These are phyloP conservation scores for Diploptera punctata DNA, from an alignment of 2,888 invertebrate genomes.

Conservation along the genomic window DNA sequence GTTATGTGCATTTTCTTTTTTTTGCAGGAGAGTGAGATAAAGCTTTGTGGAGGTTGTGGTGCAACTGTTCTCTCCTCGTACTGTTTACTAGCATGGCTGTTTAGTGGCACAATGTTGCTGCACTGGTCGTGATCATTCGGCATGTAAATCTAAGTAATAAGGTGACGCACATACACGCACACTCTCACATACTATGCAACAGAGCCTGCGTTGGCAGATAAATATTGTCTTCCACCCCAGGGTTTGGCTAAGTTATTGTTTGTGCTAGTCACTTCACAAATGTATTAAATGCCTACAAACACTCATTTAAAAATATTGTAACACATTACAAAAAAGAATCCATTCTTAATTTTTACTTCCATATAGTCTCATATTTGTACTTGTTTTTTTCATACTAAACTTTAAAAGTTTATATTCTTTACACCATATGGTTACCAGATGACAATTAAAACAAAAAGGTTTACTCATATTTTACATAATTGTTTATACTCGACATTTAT, in stretches of 20 bases:
- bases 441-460: too few species aligned
- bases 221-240: background rate
- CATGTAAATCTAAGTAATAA: conserved; percentile 6
- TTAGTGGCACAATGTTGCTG: conserved; percentile 25
- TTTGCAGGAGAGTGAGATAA: conserved; percentile 57
- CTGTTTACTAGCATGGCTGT: conserved; percentile 35
- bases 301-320: too few species aligned
- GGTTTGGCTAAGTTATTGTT: background rate
- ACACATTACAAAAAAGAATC: too few species aligned
- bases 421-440: too few species aligned
- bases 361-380: too few species aligned
- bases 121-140: conserved; percentile 20
- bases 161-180: conserved; percentile 13
- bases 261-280: background rate
- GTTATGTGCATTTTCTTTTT: too few species aligned
- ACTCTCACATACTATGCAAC: background rate
- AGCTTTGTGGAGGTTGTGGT: conserved; percentile 51
- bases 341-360: too few species aligned
- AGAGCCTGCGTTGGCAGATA: background rate
- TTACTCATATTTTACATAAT: too few species aligned
- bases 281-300: background rate
- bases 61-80: conserved; percentile 29
- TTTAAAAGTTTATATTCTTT: too few species aligned
- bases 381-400: too few species aligned
- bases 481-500: too few species aligned